Conservation (phyloP, 2,888 invertebrate genomes). For the Panopea generosa region DNA sequence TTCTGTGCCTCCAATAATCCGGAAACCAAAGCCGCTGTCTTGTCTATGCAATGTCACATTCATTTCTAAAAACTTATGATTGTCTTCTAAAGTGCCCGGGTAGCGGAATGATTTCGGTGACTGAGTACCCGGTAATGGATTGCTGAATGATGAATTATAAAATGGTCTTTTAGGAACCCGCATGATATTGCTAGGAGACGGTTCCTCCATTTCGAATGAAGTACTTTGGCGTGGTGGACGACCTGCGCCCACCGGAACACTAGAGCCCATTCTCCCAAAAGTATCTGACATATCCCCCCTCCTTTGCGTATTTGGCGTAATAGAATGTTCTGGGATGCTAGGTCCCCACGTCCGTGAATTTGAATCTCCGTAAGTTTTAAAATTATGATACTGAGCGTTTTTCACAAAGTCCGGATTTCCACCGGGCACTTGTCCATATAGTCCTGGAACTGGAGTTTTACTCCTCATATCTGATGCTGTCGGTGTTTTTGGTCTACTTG, state of each 20-base stretch:
- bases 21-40: constrained; percentile 98
- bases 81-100: constrained; percentile 68
- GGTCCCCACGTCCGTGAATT: constrained; percentile 65
- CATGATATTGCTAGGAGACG: constrained; percentile 83
- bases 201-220: constrained; percentile 88
- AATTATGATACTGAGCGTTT: constrained; percentile 60
- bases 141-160: constrained; percentile 63
- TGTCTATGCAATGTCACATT: constrained; percentile 94
- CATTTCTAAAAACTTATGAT: constrained; percentile 87
- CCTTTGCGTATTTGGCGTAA: constrained; percentile 61
- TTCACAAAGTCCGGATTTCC: constrained; percentile 66
- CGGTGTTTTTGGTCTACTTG: constrained; percentile 81
- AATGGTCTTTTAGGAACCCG: constrained; percentile 75
- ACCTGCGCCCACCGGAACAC: constrained; percentile 72
- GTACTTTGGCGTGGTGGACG: constrained; percentile 86
- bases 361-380: constrained; percentile 58
- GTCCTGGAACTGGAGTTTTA: constrained; percentile 81
- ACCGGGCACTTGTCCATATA: constrained; percentile 62
- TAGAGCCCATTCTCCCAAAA: constrained; percentile 59
- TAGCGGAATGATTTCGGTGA: constrained; percentile 69
- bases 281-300: constrained; percentile 58
- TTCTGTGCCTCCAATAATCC: constrained; percentile 99
- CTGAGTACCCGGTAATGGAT: constrained; percentile 55
- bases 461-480: constrained; percentile 82
- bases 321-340: constrained; percentile 63